Percentiles rank a stretch among this genome's conserved stretches.
phyloP scores from a whole-genome alignment of 2,888 invertebrate genomes.

The Aplocera efformata region DNA sequence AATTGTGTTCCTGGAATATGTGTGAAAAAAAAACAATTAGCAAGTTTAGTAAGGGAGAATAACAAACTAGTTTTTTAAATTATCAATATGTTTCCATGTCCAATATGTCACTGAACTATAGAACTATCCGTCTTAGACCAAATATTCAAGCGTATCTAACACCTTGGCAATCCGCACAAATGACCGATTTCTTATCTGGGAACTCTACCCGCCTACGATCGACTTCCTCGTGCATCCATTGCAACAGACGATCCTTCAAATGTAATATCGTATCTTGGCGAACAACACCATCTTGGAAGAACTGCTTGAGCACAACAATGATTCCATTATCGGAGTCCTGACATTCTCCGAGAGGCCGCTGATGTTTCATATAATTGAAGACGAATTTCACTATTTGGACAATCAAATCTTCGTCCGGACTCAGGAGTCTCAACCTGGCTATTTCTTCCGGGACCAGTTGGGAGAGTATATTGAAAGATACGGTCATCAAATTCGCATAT shows the following conservation, averaged over 20 bases:
- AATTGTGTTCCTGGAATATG: too few species aligned
- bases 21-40: too few species aligned
- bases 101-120: too few species aligned
- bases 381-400: slow-evolving; percentile 66
- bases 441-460: slow-evolving; percentile 59
- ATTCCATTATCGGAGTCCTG: slow-evolving; percentile 56
- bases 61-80: too few species aligned
- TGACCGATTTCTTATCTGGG: slow-evolving; percentile 51
- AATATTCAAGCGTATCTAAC: slow-evolving; percentile 46
- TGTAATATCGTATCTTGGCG: slow-evolving; percentile 55
- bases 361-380: slow-evolving; percentile 63
- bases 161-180: slow-evolving; percentile 57
- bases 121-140: slow-evolving; percentile 1
- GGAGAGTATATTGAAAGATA: slow-evolving; percentile 58
- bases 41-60: too few species aligned
- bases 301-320: slow-evolving; percentile 58
- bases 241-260: slow-evolving; percentile 52
- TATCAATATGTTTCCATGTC: too few species aligned
- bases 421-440: slow-evolving; percentile 53
- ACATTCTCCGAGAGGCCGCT: slow-evolving; percentile 60
- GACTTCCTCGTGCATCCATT: slow-evolving; percentile 52
- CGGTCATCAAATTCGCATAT: slow-evolving; percentile 62
- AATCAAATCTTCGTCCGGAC: slow-evolving; percentile 65
- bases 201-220: slow-evolving; percentile 39
- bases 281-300: slow-evolving; percentile 67